Evolutionary conservation across 2,797 vertebrate species (phyloP), one percentile per base, ranked within the genome.

Genomic region (Acrossocheilus fasciatus): DNA sequence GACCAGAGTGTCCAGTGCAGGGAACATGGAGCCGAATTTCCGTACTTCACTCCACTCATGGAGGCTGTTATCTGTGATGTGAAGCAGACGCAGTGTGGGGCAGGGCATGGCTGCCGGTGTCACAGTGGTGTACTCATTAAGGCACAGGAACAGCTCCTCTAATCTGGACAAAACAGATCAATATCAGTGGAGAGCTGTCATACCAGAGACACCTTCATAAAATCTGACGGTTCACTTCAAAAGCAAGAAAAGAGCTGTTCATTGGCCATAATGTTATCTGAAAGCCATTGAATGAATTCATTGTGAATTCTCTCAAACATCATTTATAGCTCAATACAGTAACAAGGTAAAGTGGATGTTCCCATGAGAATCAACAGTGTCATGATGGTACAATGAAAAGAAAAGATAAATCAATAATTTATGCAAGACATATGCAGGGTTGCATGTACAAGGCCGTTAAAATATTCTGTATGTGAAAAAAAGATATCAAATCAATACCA

Each of bases 141-240:
- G 98, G 98, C 98, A 98, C 96, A 99, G 95, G 94, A 99, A 99
- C 90, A 99, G 95, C 92, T 99, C 97, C 95, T 99, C 97, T 94
- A 99, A 94, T 93, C 98, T 99, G 94, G 50, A 81, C 7, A 62
- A 78, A 80, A 81, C 47, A 36, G 9, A 81, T 9, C 7, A 4
- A 70, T 52, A 70, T n/a, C 45, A 36, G 5, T 20, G 6, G 17
- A 81, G 39, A 79, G 23, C 76, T 82, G 34, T 77, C 34, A 39
- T 36, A 39, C 30, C 74, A 54, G 10, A 54, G 50, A 41, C 10
- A n/a, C 4, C 11, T 39, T 77, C 3, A 17, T 39, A 15, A 77
- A 77, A 57, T 68, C 30, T 68, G 30, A 34, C 17, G 14, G 14
- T 68, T 68, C 64, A 68, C 26, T 34, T 68, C 18, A 34, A 68